These are phyloP conservation scores for Drosophila burlai DNA, from an alignment of 1,140 invertebrate genomes.

Conservation along the genomic window DNA sequence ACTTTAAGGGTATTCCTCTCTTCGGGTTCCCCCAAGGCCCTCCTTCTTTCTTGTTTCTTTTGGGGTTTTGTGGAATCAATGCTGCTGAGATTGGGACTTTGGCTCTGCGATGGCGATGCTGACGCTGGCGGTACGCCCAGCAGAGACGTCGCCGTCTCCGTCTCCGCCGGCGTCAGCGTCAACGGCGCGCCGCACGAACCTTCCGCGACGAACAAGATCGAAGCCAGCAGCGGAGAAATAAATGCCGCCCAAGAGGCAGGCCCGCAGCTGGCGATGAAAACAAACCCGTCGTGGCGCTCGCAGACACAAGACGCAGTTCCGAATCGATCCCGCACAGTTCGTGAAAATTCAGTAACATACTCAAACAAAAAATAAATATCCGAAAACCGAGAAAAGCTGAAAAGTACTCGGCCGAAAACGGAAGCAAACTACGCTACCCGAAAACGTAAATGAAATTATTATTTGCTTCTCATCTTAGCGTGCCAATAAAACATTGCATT, in stretches of 20 bases:
- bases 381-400: conserved; percentile 14
- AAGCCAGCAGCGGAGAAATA: conserved; percentile 66
- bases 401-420: conserved; percentile 19
- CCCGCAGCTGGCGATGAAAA: conserved; percentile 74
- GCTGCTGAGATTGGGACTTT: conserved; percentile 33
- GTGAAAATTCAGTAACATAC: conserved; percentile 42
- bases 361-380: background rate
- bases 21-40: background rate
- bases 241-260: conserved; percentile 75
- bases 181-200: conserved; percentile 48
- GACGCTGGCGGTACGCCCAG: conserved; percentile 45
- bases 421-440: conserved; percentile 17
- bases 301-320: conserved; percentile 77
- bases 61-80: conserved; percentile 63
- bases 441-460: conserved; percentile 42
- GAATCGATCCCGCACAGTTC: conserved; percentile 56
- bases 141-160: conserved; percentile 23
- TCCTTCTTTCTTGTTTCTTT: conserved; percentile 27
- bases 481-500: conserved; percentile 32
- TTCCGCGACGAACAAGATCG: conserved; percentile 74
- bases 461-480: conserved; percentile 35
- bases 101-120: conserved; percentile 25
- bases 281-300: conserved; percentile 80
- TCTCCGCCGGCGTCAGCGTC: conserved; percentile 12
- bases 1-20: background rate